phyloP scores from a whole-genome alignment of 2,113 vertebrate genomes.

The Cebus imitator region DNA sequence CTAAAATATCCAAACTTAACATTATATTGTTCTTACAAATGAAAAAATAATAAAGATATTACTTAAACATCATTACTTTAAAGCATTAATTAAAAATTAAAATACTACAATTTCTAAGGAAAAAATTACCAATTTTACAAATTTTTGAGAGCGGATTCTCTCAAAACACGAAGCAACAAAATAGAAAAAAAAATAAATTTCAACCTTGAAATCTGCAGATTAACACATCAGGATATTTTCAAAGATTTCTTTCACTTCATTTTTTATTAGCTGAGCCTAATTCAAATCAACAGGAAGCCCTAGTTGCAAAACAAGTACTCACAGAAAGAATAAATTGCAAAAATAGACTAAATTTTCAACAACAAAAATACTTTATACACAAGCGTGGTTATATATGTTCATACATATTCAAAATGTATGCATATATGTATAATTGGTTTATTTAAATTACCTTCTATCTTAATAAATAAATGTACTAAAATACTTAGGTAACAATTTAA shows the following conservation, averaged over 20 bases:
- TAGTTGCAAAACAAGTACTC: conserved; percentile 15
- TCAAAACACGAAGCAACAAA: conserved; percentile 44
- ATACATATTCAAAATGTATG: neutral
- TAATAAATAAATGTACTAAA: neutral
- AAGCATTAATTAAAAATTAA: conserved; percentile 35
- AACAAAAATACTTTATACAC: conserved; percentile 14
- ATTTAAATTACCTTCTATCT: conserved; percentile 1
- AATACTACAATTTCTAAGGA: neutral
- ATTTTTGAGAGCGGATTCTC: neutral
- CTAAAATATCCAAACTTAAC: neutral
- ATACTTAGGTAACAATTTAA: conserved; percentile 31
- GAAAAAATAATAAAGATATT: conserved; percentile 3
- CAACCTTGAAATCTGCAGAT: neutral
- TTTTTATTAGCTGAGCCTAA: neutral
- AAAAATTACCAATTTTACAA: conserved; percentile 3
- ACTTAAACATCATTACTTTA: neutral
- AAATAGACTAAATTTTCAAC: neutral
- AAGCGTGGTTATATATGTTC: neutral
- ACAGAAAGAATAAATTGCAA: neutral
- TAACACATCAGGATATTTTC: neutral
- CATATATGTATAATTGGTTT: neutral
- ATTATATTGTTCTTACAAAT: neutral
- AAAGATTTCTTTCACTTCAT: neutral
- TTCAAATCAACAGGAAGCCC: neutral
- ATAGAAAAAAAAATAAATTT: neutral